Base-by-base conservation (phyloP, 2,797 vertebrate species). In the Lerista edwardsae region DNA sequence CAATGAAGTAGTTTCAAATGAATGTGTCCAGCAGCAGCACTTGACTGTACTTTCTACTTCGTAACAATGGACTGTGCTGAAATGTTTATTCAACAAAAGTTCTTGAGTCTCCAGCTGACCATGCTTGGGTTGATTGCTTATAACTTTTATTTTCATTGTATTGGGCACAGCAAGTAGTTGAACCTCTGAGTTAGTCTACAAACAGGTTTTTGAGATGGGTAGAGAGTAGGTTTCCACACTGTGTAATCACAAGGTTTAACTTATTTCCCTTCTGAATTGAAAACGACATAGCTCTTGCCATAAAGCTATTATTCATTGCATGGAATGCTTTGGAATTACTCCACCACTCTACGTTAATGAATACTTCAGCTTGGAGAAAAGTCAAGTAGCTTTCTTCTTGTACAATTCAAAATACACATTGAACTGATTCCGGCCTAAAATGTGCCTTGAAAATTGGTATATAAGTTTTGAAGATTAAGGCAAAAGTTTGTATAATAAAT, bases 401-500 rank as follows among this genome's bases (percentile, higher is more conserved):
- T 82, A 75, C 19, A 84, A 90, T 90, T 84, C 75, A 90, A 90
- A 87, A 74, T 75, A 89, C 90, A 95, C 88, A 91, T 79, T 93
- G 89, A 94, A 93, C 83, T 92, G 88, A 93, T 94, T 92, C 78
- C 80, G 87, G 69, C 44, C 82, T 73, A 84, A 15, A 75, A 71
- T 41, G 80, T 71, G 14, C 27, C 77, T 82, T 85, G 81, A 92
- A 90, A 94, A 86, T 88, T 90, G 87, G 90, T 92, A 93, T 93
- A 84, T 64, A 89, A 92, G 91, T 83, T 92, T 94, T 94, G 93
- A 92, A 95, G 90, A 86, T 90, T 84, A 90, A 90, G 87, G 93
- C 89, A 93, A 92, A 93, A 92, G 92, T 86, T 88, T 94, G 74
- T 74, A 91, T 92, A 87, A 92, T 90, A 92, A 94, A 94, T 92